Evolutionary conservation across 1,140 invertebrate genomes (phyloP).

Genomic region (Neuroterus valhalla): DNA sequence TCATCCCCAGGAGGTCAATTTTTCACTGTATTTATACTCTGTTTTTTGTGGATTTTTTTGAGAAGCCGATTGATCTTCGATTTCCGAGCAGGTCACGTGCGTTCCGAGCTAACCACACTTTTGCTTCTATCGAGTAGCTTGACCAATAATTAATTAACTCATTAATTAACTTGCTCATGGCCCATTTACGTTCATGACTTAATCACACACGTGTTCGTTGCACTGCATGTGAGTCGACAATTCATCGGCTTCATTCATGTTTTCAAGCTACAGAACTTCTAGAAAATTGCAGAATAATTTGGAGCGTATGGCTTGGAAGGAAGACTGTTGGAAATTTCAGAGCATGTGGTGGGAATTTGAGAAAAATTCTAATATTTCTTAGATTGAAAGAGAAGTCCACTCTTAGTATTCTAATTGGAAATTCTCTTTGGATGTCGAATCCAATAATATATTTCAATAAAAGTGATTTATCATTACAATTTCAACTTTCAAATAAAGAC

Average conservation of each 20-base stretch:
- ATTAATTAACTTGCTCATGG: not conserved
- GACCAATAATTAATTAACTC: not conserved
- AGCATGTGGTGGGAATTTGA: no score
- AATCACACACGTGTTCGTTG: not conserved
- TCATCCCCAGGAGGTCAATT: conserved; percentile 7
- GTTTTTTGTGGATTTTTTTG: not conserved
- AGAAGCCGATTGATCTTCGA: no score
- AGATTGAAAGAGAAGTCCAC: no score
- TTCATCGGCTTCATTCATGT: conserved; percentile 7
- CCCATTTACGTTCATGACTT: not conserved
- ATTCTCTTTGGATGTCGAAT: no score
- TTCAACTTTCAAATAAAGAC: no score
- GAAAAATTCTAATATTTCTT: no score
- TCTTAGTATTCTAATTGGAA: no score
- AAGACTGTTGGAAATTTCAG: no score
- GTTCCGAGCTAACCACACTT: conserved; percentile 60
- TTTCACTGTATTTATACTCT: conserved; percentile 17
- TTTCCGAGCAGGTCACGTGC: conserved; percentile 56
- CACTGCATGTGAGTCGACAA: not conserved
- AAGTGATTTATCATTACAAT: no score
- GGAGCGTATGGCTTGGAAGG: no score
- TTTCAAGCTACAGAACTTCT: conserved; percentile 50
- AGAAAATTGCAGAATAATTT: no score
- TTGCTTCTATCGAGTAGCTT: conserved; percentile 18
- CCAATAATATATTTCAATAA: no score